Evolutionary conservation across 2,797 vertebrate species (phyloP), one percentile per base, ranked within the genome.

Genomic region (Pseudochromis fuscus): DNA sequence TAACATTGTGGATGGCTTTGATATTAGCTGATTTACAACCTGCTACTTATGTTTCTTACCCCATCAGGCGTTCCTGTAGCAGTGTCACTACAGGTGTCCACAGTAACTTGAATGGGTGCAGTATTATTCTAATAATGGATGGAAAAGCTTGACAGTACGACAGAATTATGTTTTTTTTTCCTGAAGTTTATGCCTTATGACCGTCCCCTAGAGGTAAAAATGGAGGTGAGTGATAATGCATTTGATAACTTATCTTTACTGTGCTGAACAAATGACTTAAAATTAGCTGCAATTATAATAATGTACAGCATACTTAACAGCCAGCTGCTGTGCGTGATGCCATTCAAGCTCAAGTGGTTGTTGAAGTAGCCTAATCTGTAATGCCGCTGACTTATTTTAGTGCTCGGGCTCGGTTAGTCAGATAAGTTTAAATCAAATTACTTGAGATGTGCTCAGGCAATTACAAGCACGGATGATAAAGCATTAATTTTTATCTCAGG

Each of bases 401-500:
- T 69, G 53, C 68, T 38, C 18, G 16, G 42, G 18, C 64, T 42
- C 2, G 1, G 27, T 56, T 25, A 45, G 52, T 69, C 44, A 28
- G 28, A 75, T 70, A 59, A 73, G 66, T 50, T 70, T 15, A 58
- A 69, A 67, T 81, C 42, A 71, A 65, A 67, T 60, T 15, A 69
- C 58, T 48, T 19, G 8, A 75, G 12, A 58, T 77, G 60, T 53
- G 27, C 42, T 55, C 3, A 4, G 45, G 52, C 52, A 56, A 31
- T 70, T 72, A 60, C 30, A 62, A 50, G 51, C 60, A 63, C 8
- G 25, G 33, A 38, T 49, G 18, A 58, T 59, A 37, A 35, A 50
- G 48, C 15, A 24, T 67, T 72, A 0, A 48, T 77, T 68, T 15
- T 70, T 16, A 67, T 65, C 45, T 52, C 27, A 45, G 38, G 27